Conservation (phyloP, 1,140 invertebrate genomes). For the Polyergus mexicanus region DNA sequence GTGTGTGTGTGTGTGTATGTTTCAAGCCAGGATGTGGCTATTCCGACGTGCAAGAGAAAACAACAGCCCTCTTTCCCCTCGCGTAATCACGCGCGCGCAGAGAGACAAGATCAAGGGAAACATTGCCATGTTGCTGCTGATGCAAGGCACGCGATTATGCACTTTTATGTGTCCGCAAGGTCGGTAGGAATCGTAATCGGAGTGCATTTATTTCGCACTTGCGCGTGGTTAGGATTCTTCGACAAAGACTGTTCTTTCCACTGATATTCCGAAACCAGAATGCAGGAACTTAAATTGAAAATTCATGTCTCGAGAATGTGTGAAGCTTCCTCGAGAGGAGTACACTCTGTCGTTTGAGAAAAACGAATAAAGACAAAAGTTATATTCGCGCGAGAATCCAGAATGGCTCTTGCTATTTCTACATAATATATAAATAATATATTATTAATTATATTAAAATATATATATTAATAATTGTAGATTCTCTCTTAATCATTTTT, state of each 20-base stretch:
- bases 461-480: background rate
- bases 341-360: background rate
- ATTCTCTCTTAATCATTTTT: no score
- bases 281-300: conserved; percentile 49
- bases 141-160: conserved; percentile 69
- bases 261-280: background rate
- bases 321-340: background rate
- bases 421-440: background rate
- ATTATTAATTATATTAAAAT: background rate
- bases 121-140: conserved; percentile 38
- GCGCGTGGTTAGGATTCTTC: conserved; percentile 27
- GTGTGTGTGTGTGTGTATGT: background rate
- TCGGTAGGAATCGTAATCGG: conserved; percentile 70
- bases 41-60: conserved; percentile 15
- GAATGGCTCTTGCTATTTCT: background rate
- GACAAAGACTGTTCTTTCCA: background rate
- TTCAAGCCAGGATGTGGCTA: conserved; percentile 65
- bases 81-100: conserved; percentile 17
- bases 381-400: background rate
- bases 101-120: conserved; percentile 56
- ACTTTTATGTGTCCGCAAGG: conserved; percentile 68
- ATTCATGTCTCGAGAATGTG: conserved; percentile 14
- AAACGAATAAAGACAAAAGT: background rate
- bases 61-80: background rate
- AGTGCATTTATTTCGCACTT: conserved; percentile 64